Evolutionary conservation across 2,888 invertebrate genomes (phyloP).

Genomic region (Pherbina coryleti): DNA sequence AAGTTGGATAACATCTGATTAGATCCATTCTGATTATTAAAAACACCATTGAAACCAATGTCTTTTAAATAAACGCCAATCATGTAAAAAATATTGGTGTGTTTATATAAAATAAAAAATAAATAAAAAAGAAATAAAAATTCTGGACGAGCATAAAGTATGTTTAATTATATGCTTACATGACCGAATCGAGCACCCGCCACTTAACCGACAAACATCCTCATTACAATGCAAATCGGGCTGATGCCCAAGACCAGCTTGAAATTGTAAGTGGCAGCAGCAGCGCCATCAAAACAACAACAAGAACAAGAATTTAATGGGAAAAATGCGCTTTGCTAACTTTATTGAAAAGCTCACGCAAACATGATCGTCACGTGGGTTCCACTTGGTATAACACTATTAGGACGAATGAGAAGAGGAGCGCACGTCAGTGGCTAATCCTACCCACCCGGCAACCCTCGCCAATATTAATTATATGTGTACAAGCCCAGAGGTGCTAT

Average conservation of each 20-base stretch:
- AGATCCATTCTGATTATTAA: too few species aligned
- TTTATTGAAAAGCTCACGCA: constrained; percentile 29
- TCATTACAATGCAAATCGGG: constrained; percentile 18
- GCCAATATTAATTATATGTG: too few species aligned
- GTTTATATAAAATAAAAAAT: too few species aligned
- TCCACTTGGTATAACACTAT: not conserved
- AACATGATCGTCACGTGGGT: constrained; percentile 22
- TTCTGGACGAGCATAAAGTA: not conserved
- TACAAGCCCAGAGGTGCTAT: too few species aligned
- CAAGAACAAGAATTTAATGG: not conserved
- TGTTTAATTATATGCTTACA: constrained; percentile 23
- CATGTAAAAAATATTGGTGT: not conserved
- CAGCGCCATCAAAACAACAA: not conserved
- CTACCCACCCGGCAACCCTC: not conserved
- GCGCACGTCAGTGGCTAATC: not conserved
- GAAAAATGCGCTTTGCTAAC: not conserved
- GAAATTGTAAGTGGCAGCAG: not conserved
- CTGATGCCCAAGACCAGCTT: not conserved
- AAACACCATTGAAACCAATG: too few species aligned
- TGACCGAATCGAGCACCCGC: not conserved
- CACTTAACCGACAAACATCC: constrained; percentile 24
- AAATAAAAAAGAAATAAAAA: not conserved
- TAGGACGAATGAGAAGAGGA: not conserved
- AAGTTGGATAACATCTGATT: too few species aligned
- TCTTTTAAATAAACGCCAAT: too few species aligned